Conservation (phyloP, 2,113 vertebrate species). For the Prunella himalayana region DNA sequence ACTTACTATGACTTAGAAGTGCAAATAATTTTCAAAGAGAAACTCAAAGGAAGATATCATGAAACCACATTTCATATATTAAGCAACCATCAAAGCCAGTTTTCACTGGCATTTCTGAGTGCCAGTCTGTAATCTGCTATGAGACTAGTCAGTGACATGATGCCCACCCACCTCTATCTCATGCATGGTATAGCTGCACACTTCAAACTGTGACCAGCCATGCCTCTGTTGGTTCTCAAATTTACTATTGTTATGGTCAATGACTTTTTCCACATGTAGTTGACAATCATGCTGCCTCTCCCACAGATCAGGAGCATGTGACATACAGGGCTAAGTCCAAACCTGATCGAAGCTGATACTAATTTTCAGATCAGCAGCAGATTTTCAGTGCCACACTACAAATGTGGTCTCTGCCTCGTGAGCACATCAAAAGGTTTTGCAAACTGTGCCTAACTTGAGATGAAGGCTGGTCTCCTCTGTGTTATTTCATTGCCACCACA, state of each 20-base stretch:
- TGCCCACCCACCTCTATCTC: neutral
- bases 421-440: neutral
- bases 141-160: neutral
- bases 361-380: neutral
- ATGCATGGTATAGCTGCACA: neutral
- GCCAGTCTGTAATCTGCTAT: neutral
- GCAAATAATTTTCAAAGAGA: neutral
- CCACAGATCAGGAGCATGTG: neutral
- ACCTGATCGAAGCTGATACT: neutral
- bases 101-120: neutral
- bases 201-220: neutral
- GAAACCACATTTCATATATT: neutral
- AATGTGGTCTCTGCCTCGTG: neutral
- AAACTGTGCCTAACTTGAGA: neutral
- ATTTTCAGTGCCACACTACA: neutral
- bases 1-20: neutral
- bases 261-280: neutral
- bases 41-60: neutral
- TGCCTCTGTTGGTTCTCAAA: neutral
- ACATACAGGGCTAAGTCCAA: neutral
- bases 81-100: neutral
- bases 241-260: neutral
- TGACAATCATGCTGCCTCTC: neutral
- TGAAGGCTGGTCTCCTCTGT: neutral
- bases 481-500: neutral